Evolutionary conservation across 2,113 vertebrate genomes (phyloP), one percentile per base, ranked within the genome.

Genomic region (Chaetops frenatus): DNA sequence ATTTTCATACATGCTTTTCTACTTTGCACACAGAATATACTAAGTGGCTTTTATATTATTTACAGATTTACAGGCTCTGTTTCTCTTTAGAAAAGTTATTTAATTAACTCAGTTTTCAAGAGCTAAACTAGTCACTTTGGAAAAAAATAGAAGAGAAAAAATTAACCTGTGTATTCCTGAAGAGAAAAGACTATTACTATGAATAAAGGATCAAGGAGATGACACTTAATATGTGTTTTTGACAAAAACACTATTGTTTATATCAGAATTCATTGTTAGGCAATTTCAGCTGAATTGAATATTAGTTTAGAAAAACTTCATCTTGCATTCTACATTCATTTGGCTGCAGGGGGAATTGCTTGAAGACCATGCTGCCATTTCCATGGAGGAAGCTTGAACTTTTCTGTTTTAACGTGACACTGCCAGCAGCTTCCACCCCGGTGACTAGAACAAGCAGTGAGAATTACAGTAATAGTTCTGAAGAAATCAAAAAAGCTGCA

Each of bases 1-100:
- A 44, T 78, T 94, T 92, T 95, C 79, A 77, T 78, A 86, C 78
- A 62, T 70, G 42, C 20, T 83, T 81, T 95, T 92, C 60, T 90
- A 67, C 64, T 95, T 94, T 88, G 69, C 80, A 94, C 48, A 67
- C 64, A 74, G 47, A 36, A 60, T 4, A 1, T 40, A 74, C 24
- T 60, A 53, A 74, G n/a, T 56, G 53, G 14, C 5, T 20, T 86
- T 90, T 66, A 29, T 85, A 77, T 58, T 66, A 56, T 77, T 92
- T 86, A 29, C 58, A 70, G 93, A 70, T 42, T 81, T 81, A 58
- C 12, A 83, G 44, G 10, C 22, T 74, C 33, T 95, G 80, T 74
- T 95, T 94, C 82, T 64, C 29, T 60, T 81, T 47, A 83, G 18
- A 92, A 81, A 60, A 86, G 64, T 78, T 35, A 86, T 81, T 64